Conservation (phyloP, 2,113 vertebrate species). For the Hippoglossus stenolepis region DNA sequence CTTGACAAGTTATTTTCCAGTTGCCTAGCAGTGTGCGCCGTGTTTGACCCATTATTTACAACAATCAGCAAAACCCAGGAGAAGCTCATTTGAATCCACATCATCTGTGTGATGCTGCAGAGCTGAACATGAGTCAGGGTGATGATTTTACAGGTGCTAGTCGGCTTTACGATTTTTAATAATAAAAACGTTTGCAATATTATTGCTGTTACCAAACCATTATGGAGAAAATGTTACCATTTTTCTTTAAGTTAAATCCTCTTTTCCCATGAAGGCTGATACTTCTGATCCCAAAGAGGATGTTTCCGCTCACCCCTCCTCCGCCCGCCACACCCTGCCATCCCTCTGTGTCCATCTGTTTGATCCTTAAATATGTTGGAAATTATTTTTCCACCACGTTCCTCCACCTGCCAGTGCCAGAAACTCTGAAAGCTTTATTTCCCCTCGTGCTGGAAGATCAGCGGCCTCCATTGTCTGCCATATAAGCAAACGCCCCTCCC, state of each 20-base stretch:
- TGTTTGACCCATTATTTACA: slow-evolving; percentile 77
- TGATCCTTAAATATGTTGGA: slow-evolving; percentile 47
- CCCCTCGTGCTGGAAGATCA: slow-evolving; percentile 41
- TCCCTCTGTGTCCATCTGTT: slow-evolving; percentile 35
- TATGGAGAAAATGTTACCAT: too few relatives aligned
- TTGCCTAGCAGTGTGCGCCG: slow-evolving; percentile 59
- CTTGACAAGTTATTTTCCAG: slow-evolving; percentile 82
- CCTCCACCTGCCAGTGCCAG: slow-evolving; percentile 33
- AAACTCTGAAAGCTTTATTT: slow-evolving; percentile 43
- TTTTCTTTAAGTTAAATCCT: too few relatives aligned
- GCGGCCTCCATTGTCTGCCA: not conserved
- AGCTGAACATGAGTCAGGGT: not conserved
- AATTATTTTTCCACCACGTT: slow-evolving; percentile 49
- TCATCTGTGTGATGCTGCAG: slow-evolving; percentile 11
- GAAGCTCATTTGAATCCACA: slow-evolving; percentile 33
- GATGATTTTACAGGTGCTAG: not conserved
- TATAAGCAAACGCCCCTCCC: slow-evolving; percentile 1
- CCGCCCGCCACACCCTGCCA: slow-evolving; percentile 9
- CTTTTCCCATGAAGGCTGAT: slow-evolving; percentile 3
- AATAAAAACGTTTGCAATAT: not conserved
- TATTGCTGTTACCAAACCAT: not conserved
- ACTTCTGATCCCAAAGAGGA: not conserved
- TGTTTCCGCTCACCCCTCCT: not conserved
- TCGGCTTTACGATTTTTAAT: not conserved
- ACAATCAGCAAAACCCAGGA: slow-evolving; percentile 58